These are phyloP conservation scores for Schizotus pectinicornis DNA, from an alignment of 2,888 invertebrate species.

Conservation along the genomic window DNA sequence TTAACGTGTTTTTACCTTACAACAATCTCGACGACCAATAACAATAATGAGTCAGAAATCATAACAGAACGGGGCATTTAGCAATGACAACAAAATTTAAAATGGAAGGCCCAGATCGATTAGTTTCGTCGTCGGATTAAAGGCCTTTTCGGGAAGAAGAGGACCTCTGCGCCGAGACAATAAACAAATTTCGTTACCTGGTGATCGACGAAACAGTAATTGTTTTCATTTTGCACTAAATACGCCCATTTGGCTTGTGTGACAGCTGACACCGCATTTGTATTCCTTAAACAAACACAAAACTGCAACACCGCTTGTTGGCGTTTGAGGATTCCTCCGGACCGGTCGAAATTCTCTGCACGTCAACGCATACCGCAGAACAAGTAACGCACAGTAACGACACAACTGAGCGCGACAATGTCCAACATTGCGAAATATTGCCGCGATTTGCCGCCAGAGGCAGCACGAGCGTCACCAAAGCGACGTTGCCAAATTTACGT, in stretches of 20 bases:
- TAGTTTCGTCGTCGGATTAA: slow-evolving; percentile 21
- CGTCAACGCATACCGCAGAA: too few relatives aligned
- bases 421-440: too few relatives aligned
- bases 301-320: slow-evolving; percentile 21
- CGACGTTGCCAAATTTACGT: too few relatives aligned
- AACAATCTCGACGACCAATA: neutral
- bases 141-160: slow-evolving; percentile 13
- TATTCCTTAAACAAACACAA: slow-evolving; percentile 22
- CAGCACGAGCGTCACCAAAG: too few relatives aligned
- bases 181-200: slow-evolving; percentile 25
- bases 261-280: slow-evolving; percentile 38
- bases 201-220: slow-evolving; percentile 11
- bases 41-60: slow-evolving; percentile 2
- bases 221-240: slow-evolving; percentile 30
- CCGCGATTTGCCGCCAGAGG: too few relatives aligned
- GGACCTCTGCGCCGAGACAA: neutral
- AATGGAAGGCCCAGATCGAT: slow-evolving; percentile 34
- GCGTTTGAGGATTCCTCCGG: neutral
- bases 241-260: slow-evolving; percentile 36
- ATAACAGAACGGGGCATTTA: slow-evolving; percentile 8
- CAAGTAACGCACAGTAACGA: too few relatives aligned
- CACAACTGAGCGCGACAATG: too few relatives aligned
- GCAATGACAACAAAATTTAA: slow-evolving; percentile 25
- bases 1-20: too few relatives aligned
- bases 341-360: neutral